Evolutionary conservation across 1,140 invertebrate species (phyloP), one percentile per base, ranked within the genome.

Genomic region (Copidosoma floridanum): DNA sequence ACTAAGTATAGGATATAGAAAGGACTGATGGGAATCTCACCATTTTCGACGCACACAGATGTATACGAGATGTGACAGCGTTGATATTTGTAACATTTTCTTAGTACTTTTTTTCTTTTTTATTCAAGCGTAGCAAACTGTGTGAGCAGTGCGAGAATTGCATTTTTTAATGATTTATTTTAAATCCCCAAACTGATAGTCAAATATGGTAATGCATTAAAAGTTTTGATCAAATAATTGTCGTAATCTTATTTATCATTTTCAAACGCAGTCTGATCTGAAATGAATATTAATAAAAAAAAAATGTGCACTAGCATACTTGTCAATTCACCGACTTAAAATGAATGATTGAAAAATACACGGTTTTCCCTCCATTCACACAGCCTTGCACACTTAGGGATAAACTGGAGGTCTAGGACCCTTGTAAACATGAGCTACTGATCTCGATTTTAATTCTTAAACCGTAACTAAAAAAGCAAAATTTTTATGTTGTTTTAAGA

Each of bases 1-100:
- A 73, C 71, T 77, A 76, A 77, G 21, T 72, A 76, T 71, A 76
- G 71, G 70, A 74, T 72, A 76, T 74, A 61, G 24, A n/a, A n/a
- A 76, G 74, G 75, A 79, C 67, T 78, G 71, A 74, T 78, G 73
- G 70, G 77, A 77, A 68, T 73, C 78, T 80, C 78, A 80, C 77
- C 77, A 79, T 80, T 80, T 79, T 76, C 69, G 74, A 76, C 72
- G 76, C 72, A 78, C 73, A 80, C 75, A 78, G 77, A 78, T 77
- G 77, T 68, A 71, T 74, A 75, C 71, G 77, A 80, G 75, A 79
- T 75, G 75, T 79, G 77, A 80, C 67, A 75, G 75, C 71, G 68
- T 77, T 79, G 77, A 78, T 75, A 77, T 78, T n/a, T 75, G 72
- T 66, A 69, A 73, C 58, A 61, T 71, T 65, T 57, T 64, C 48